Conservation (phyloP, 2,113 vertebrate genomes). For the Bagarius yarrelli region DNA sequence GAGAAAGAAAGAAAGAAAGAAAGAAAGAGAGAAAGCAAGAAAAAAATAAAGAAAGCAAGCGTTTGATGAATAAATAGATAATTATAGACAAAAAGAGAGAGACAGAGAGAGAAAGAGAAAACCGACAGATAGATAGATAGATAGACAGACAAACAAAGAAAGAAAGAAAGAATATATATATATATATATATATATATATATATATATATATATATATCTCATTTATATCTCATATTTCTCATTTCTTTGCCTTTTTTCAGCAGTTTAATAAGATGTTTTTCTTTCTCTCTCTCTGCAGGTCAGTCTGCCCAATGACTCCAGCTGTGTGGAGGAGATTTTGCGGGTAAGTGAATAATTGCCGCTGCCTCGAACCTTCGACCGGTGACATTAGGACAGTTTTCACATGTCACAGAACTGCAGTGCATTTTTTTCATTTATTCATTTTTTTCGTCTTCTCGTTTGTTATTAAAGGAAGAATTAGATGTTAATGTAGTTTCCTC, state of each 20-base stretch:
- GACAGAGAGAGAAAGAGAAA: no score
- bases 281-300: conserved; percentile 76
- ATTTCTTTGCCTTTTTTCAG: background rate
- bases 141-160: no score
- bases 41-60: no score
- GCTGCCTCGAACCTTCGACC: no score
- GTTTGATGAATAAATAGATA: no score
- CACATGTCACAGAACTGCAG: background rate
- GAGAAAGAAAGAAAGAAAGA: no score
- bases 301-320: conserved; percentile 89
- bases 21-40: no score
- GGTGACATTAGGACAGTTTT: conserved; percentile 8
- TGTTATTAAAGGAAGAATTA: conserved; percentile 2
- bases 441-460: background rate
- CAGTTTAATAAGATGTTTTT: conserved; percentile 1
- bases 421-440: background rate
- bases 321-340: conserved; percentile 95
- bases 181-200: no score
- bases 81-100: no score
- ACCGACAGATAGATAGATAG: no score
- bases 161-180: no score
- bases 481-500: background rate
- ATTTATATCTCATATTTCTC: background rate
- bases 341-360: conserved; percentile 79
- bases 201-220: no score